Conservation (phyloP, 2,888 invertebrate species). For the Autographa pulchrina region DNA sequence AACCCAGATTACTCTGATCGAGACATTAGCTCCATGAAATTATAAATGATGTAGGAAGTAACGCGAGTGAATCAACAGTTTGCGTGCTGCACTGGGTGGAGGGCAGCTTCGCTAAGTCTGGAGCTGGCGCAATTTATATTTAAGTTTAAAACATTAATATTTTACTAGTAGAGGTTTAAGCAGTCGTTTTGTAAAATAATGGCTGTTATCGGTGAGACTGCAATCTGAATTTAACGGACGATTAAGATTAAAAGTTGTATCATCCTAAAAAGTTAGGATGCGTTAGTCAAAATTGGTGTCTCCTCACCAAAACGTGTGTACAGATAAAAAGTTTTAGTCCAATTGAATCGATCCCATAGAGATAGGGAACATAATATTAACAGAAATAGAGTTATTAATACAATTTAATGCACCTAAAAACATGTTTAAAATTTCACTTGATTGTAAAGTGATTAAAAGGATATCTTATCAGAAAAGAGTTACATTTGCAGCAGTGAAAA, state of each 20-base stretch:
- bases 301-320: no score
- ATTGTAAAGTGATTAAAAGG: neutral
- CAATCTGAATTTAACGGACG: no score
- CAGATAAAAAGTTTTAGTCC: no score
- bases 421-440: neutral
- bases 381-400: neutral
- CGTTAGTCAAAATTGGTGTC: no score
- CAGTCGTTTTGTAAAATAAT: no score
- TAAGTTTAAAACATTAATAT: neutral
- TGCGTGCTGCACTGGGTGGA: slow-evolving; percentile 65
- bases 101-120: slow-evolving; percentile 22
- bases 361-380: neutral
- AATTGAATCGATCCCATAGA: no score
- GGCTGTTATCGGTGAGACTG: no score
- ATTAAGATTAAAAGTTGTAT: no score
- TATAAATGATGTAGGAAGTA: slow-evolving; percentile 84
- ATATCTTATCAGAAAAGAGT: neutral
- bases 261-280: no score
- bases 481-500: neutral
- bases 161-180: neutral
- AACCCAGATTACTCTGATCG: slow-evolving; percentile 74
- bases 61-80: slow-evolving; percentile 73
- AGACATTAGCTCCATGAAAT: slow-evolving; percentile 78
- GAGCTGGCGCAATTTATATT: slow-evolving; percentile 20
- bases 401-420: neutral